phyloP scores from a whole-genome alignment of 2,113 vertebrate genomes.

The Apodemus sylvaticus region DNA sequence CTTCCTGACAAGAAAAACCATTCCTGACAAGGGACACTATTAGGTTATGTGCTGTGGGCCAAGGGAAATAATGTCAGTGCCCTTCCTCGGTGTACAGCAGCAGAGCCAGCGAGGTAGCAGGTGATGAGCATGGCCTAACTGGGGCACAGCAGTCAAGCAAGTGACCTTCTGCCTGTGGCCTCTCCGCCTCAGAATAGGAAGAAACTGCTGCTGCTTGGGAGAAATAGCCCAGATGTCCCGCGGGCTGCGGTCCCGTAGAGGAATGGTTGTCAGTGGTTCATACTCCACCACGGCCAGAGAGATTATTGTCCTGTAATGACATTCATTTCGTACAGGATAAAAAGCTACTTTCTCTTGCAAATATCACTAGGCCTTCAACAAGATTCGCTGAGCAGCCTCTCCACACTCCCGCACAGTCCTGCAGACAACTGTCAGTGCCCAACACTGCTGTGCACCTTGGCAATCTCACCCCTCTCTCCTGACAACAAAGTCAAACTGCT shows the following conservation, averaged over 20 bases:
- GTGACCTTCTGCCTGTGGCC: background rate
- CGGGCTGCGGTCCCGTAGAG: background rate
- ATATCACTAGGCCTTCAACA: background rate
- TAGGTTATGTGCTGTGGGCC: constrained; percentile 58
- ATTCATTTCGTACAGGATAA: background rate
- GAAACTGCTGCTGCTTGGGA: background rate
- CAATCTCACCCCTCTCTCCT: background rate
- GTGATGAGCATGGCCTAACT: background rate
- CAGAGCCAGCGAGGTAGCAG: background rate
- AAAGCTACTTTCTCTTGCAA: background rate
- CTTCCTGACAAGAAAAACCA: constrained; percentile 74
- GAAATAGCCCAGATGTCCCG: background rate
- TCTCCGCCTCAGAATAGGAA: background rate
- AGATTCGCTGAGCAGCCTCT: background rate
- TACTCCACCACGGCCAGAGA: background rate
- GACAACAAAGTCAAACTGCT: background rate
- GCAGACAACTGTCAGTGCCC: background rate
- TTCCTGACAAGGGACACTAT: constrained; percentile 70
- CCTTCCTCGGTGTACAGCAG: constrained; percentile 46
- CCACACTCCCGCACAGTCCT: background rate
- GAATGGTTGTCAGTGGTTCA: background rate
- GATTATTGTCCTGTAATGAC: background rate
- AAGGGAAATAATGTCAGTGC: constrained; percentile 32
- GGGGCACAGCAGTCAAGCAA: background rate
- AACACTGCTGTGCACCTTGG: background rate